Conservation (phyloP, 2,888 invertebrate genomes). For the Drosophila formosana region DNA sequence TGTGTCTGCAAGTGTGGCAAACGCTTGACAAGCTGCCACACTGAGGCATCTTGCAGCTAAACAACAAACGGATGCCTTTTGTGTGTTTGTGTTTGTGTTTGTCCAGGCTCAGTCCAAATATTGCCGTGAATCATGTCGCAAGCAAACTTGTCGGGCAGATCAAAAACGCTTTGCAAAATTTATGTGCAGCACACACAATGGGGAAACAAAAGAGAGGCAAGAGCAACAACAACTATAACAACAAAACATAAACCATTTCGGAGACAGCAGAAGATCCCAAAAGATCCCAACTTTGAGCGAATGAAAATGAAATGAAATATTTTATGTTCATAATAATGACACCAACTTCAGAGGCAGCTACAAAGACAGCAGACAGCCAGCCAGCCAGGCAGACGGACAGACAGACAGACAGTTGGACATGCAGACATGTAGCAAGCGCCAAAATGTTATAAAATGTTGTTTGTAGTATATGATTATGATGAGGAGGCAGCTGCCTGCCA, state of each 20-base stretch:
- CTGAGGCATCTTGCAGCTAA: slow-evolving; percentile 17
- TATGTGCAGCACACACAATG: slow-evolving; percentile 43
- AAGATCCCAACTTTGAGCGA: slow-evolving; percentile 35
- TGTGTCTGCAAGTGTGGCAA: slow-evolving; percentile 50
- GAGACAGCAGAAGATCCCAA: slow-evolving; percentile 28
- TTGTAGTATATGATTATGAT: slow-evolving; percentile 52
- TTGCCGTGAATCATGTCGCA: slow-evolving; percentile 49
- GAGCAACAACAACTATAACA: slow-evolving; percentile 25
- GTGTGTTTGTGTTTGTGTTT: slow-evolving; percentile 27
- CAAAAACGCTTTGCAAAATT: slow-evolving; percentile 49
- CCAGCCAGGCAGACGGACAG: slow-evolving; percentile 4
- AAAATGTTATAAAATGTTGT: slow-evolving; percentile 65
- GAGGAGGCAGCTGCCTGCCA: slow-evolving; percentile 33
- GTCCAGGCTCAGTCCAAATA: slow-evolving; percentile 56
- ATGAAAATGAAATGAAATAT: slow-evolving; percentile 75
- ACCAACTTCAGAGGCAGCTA: slow-evolving; percentile 65
- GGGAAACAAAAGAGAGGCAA: slow-evolving; percentile 32
- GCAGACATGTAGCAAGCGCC: slow-evolving; percentile 53
- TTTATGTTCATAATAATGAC: slow-evolving; percentile 81
- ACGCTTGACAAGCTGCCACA: slow-evolving; percentile 25
- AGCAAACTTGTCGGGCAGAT: slow-evolving; percentile 57
- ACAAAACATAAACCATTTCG: slow-evolving; percentile 49
- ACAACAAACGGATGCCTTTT: slow-evolving; percentile 26
- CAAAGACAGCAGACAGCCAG: slow-evolving; percentile 16
- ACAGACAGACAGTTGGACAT: slow-evolving; percentile 5